Evolutionary conservation across 2,797 vertebrate genomes (phyloP), one percentile per base, ranked within the genome.

Genomic region (Pipistrellus nathusii): DNA sequence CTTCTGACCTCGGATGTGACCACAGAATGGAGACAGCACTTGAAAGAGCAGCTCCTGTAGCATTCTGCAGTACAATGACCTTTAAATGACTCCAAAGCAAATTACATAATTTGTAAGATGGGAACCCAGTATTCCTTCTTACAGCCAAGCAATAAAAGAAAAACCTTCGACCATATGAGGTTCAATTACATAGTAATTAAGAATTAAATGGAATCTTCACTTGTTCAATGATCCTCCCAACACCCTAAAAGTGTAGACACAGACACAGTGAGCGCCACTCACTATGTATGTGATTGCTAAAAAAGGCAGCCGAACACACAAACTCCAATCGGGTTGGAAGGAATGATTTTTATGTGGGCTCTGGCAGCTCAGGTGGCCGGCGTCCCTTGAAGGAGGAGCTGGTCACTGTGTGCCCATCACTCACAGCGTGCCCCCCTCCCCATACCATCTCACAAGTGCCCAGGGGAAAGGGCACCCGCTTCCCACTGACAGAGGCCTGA

Each of bases 101-200:
- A n/a, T 35, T 44, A 80, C 21, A 48, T 57, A 30, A 94, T 75
- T 94, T 75, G 83, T 96, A 96, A 91, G 48, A 96, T 0, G 88
- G 14, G 94, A 94, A 95, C 53, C 44, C 41, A 94, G 76, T 32
- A 95, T 90, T 89, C 69, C 23, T 32, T 55, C 44, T 93, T 71
- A 92, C 76, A 88, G 46, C 62, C 94, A 92, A 95, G 62, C 20
- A 94, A 6, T 32, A n/a, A n/a, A 21, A 62, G 53, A 83, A 21
- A 91, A 88, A 30, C 6, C 20, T 38, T 90, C 14, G 25, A 81
- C 88, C 88, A 69, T 14, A 59, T 48, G 10, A 83, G 59, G 44
- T 51, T 87, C 64, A 72, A 62, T 75, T 85, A 86, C 59, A 55
- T 30, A 59, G 35, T 48, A 90, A 92, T 68, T 82, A 84, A 72